phyloP scores from a whole-genome alignment of 2,888 invertebrate species.

The Xanthia icteritia region DNA sequence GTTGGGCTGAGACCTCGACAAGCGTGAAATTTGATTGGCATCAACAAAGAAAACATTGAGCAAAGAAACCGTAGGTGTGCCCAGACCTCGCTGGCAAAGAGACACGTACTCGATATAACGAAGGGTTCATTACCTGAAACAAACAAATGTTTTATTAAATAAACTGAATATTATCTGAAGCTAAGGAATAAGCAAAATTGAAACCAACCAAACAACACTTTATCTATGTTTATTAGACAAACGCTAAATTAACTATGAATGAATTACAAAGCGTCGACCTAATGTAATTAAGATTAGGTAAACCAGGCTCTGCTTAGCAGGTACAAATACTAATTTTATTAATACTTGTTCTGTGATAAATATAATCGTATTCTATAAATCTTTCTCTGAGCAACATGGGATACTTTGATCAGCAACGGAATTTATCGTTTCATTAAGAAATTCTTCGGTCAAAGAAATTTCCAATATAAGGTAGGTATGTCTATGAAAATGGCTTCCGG shows the following conservation, averaged over 20 bases:
- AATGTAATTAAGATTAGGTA: conserved; percentile 55
- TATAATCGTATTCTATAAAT: conserved; percentile 65
- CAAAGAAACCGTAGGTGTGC: conserved; percentile 56
- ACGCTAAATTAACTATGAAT: conserved; percentile 40
- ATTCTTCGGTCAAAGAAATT: conserved; percentile 73
- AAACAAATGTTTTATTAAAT: conserved; percentile 56
- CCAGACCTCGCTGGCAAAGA: conserved; percentile 46
- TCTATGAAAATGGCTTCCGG: conserved; percentile 63
- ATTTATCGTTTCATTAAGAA: conserved; percentile 77
- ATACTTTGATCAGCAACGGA: conserved; percentile 71
- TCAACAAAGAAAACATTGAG: conserved; percentile 73
- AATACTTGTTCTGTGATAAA: conserved; percentile 58
- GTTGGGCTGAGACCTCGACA: conserved; percentile 75
- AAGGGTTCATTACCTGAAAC: conserved; percentile 69
- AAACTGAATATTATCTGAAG: conserved; percentile 8
- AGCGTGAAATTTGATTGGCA: conserved; percentile 83
- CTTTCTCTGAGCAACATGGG: conserved; percentile 59
- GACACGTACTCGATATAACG: conserved; percentile 22
- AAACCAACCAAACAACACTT: conserved; percentile 11
- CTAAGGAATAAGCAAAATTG: conserved; percentile 12
- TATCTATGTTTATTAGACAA: conserved; percentile 23
- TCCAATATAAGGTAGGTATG: conserved; percentile 63
- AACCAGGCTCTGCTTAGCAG: conserved; percentile 44
- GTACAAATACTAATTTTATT: conserved; percentile 47
- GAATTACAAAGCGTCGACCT: conserved; percentile 18